Percentiles rank a stretch among this genome's conserved stretches.
Evolutionary conservation across 2,888 invertebrate species (phyloP).

Genomic region (Mongoloraphidia duomilia): DNA sequence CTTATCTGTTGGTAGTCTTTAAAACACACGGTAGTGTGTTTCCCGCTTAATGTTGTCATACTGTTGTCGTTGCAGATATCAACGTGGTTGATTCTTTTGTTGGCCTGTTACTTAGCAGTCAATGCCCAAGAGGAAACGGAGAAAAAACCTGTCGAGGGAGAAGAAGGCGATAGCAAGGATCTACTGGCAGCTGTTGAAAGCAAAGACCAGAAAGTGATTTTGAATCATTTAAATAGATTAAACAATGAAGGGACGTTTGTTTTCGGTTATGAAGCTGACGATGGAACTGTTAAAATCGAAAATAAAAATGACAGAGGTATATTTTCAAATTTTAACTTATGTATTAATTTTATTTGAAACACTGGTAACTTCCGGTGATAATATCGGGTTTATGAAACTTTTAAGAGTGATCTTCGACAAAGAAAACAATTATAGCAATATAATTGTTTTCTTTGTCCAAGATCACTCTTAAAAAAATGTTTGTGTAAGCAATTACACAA

Average conservation of each 20-base stretch:
- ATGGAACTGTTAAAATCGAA: slow-evolving; percentile 75
- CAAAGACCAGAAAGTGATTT: slow-evolving; percentile 57
- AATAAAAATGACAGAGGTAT: slow-evolving; percentile 43
- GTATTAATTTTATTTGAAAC: too few species aligned
- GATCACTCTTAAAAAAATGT: too few species aligned
- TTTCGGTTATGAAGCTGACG: slow-evolving; percentile 72
- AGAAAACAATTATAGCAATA: too few species aligned
- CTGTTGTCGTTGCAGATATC: slow-evolving; percentile 18
- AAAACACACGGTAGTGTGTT: too few species aligned
- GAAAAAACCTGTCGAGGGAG: background rate
- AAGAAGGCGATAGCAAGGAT: slow-evolving; percentile 33
- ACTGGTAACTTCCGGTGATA: too few species aligned
- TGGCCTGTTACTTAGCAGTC: slow-evolving; percentile 8
- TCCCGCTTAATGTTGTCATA: slow-evolving; percentile 10
- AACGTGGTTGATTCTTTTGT: slow-evolving; percentile 17
- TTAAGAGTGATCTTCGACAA: too few species aligned
- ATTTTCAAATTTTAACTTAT: too few species aligned
- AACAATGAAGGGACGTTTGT: slow-evolving; percentile 77
- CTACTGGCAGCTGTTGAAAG: slow-evolving; percentile 46
- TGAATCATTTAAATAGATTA: slow-evolving; percentile 65
- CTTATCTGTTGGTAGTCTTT: too few species aligned
- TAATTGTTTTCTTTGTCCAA: too few species aligned
- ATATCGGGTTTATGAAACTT: too few species aligned
- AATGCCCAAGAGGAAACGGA: slow-evolving; percentile 2
- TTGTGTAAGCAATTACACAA: too few species aligned